phyloP scores from a whole-genome alignment of 2,113 vertebrate species.

The Xiphophorus couchianus region DNA sequence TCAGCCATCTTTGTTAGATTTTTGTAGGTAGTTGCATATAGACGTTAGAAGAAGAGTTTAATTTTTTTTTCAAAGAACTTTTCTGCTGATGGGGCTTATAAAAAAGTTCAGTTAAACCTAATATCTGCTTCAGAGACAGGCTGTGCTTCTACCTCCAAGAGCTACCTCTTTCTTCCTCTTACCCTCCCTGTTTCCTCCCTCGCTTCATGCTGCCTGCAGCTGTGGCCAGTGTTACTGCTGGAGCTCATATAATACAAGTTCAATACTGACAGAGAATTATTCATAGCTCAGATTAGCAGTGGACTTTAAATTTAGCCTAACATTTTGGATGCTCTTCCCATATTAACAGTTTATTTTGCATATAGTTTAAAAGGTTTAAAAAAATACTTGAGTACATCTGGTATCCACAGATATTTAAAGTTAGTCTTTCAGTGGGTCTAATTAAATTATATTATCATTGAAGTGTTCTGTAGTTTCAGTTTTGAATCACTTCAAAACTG shows the following conservation, averaged over 20 bases:
- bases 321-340: too few relatives aligned
- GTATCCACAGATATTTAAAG: too few relatives aligned
- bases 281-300: constrained; percentile 47
- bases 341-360: too few relatives aligned
- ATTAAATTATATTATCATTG: not conserved
- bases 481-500: not conserved
- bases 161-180: constrained; percentile 1
- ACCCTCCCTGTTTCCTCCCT: constrained; percentile 7
- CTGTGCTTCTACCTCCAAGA: constrained; percentile 17
- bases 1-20: constrained; percentile 7
- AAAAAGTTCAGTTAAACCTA: constrained; percentile 19
- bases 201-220: constrained; percentile 34
- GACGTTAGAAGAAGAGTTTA: constrained; percentile 15
- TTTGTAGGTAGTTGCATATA: constrained; percentile 6
- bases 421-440: not conserved
- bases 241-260: constrained; percentile 52
- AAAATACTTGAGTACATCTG: too few relatives aligned
- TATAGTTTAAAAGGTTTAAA: too few relatives aligned
- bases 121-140: not conserved
- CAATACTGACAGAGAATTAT: constrained; percentile 43
- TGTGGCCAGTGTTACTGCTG: constrained; percentile 47
- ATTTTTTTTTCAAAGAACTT: constrained; percentile 11
- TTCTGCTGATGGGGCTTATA: constrained; percentile 5
- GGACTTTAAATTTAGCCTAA: too few relatives aligned
- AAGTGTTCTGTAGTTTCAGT: not conserved